Percentiles rank a stretch among this genome's conserved stretches.
Conservation (phyloP, 2,888 invertebrate species). For the Oasisia sp. region DNA sequence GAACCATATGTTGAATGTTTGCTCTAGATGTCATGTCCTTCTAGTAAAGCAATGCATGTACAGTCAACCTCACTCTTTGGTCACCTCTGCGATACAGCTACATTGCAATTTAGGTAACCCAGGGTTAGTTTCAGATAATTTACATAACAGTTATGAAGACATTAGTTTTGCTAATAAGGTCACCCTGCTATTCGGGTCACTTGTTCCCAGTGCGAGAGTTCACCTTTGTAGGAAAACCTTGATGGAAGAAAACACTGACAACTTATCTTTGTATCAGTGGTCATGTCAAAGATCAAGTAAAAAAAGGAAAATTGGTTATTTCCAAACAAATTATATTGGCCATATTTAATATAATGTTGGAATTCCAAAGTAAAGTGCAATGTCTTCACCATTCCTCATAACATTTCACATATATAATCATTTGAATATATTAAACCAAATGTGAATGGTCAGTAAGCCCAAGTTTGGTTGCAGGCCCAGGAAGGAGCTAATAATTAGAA, state of each 20-base stretch:
- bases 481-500: background rate
- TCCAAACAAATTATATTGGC: background rate
- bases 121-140: too few relatives aligned
- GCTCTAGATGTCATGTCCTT: too few relatives aligned
- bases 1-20: too few relatives aligned
- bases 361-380: background rate
- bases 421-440: background rate
- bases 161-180: too few relatives aligned
- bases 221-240: too few relatives aligned
- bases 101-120: too few relatives aligned
- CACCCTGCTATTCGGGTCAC: too few relatives aligned
- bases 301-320: background rate
- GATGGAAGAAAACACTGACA: background rate
- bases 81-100: too few relatives aligned
- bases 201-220: too few relatives aligned
- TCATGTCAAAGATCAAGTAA: background rate
- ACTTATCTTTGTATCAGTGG: background rate
- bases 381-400: background rate
- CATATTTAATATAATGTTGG: background rate
- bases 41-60: too few relatives aligned
- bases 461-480: background rate
- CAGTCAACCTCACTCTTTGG: too few relatives aligned
- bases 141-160: too few relatives aligned
- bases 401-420: background rate
- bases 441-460: background rate